Evolutionary conservation across 2,888 invertebrate genomes (phyloP).

Genomic region (Stegana nigrithorax): DNA sequence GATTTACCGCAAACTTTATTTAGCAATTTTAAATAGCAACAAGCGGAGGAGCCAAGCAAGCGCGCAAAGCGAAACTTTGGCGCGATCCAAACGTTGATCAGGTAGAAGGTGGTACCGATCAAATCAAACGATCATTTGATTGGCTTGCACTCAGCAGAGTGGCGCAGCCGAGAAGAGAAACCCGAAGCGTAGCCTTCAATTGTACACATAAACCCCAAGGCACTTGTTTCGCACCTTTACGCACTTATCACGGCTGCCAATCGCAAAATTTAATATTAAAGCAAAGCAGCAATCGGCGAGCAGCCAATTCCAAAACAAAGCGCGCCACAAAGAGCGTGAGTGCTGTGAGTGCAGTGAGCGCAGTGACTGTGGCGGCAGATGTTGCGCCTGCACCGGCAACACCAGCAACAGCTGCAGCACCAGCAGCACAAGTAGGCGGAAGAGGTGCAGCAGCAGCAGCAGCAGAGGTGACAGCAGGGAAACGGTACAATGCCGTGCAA

Average conservation of each 20-base stretch:
- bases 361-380: too few species aligned
- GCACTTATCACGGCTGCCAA: conserved; percentile 40
- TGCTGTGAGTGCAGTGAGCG: too few species aligned
- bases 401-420: too few species aligned
- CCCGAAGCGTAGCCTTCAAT: too few species aligned
- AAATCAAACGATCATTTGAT: conserved; percentile 15
- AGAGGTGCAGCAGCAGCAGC: background rate
- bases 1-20: conserved; percentile 14
- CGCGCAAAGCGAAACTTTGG: background rate
- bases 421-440: background rate
- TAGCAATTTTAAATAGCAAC: conserved; percentile 16
- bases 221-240: conserved; percentile 56
- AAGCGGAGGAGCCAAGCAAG: background rate
- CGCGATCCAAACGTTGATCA: too few species aligned
- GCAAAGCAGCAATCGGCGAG: conserved; percentile 5
- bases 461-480: background rate
- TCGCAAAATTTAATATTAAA: conserved; percentile 43
- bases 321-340: background rate
- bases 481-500: background rate
- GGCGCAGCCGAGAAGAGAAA: conserved; percentile 10
- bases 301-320: background rate
- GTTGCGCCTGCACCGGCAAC: too few species aligned
- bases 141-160: conserved; percentile 23
- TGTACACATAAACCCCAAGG: conserved; percentile 42
- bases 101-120: conserved; percentile 16